Conservation (phyloP, 2,113 vertebrate species). For the Sinosuthora webbiana region DNA sequence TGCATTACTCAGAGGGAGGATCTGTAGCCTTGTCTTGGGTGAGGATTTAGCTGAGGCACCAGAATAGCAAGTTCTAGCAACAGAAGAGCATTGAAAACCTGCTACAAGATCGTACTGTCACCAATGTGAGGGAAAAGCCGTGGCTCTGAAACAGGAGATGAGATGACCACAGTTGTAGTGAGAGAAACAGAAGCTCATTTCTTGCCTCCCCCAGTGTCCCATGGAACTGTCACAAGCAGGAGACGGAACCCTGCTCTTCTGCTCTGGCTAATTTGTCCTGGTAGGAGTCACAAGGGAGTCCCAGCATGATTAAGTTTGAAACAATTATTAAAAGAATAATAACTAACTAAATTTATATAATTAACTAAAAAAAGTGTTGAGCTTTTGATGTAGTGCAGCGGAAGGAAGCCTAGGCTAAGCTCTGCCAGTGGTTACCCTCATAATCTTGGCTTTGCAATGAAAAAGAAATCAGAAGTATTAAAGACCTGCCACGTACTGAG, state of each 20-base stretch:
- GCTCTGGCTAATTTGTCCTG: background rate
- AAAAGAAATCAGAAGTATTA: background rate
- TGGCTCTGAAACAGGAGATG: background rate
- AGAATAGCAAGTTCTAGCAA: background rate
- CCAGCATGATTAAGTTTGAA: fast-evolving
- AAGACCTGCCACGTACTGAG: background rate
- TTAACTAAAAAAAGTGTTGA: background rate
- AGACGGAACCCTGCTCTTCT: background rate
- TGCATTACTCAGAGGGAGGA: background rate
- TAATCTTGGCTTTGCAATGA: background rate
- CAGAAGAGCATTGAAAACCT: background rate
- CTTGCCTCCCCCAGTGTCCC: background rate
- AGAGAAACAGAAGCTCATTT: background rate
- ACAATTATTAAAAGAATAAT: background rate
- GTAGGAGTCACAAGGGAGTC: background rate
- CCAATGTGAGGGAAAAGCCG: background rate
- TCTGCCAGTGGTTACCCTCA: background rate
- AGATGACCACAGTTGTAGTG: background rate
- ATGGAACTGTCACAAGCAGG: background rate
- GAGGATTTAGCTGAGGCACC: background rate
- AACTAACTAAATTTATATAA: background rate
- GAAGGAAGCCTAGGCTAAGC: background rate
- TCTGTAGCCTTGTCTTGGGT: background rate
- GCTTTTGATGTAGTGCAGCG: background rate
- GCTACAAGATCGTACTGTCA: background rate